Evolutionary conservation across 2,797 vertebrate species (phyloP).

Genomic region (Pangasius djambal): DNA sequence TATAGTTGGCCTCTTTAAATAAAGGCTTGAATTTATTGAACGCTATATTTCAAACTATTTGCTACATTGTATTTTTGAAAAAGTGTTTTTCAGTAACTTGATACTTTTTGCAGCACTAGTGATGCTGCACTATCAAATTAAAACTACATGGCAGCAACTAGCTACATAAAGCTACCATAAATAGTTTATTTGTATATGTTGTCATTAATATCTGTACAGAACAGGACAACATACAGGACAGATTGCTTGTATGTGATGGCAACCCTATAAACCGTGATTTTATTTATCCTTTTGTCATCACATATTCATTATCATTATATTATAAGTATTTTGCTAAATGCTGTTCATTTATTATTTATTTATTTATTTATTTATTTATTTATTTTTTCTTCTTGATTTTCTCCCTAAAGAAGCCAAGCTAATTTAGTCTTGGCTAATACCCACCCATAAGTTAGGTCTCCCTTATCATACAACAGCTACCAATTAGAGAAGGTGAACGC

Average conservation of each 20-base stretch:
- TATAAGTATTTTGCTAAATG: neutral
- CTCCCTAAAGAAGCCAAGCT: neutral
- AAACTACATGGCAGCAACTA: no score
- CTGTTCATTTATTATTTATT: neutral
- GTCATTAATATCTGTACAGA: neutral
- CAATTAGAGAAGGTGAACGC: neutral
- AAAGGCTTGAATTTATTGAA: neutral
- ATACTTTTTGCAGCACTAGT: neutral
- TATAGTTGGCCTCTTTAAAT: neutral
- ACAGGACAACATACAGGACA: neutral
- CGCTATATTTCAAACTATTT: neutral
- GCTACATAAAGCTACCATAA: no score
- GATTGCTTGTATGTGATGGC: neutral
- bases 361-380: no score
- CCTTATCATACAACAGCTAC: neutral
- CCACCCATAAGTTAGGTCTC: neutral
- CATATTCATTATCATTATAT: neutral
- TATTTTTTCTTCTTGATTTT: neutral
- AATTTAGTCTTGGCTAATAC: neutral
- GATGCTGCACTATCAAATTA: no score
- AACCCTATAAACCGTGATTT: neutral
- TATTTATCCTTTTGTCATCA: neutral
- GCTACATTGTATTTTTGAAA: neutral
- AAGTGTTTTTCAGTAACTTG: neutral
- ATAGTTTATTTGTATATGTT: no score